phyloP scores from a whole-genome alignment of 1,140 invertebrate genomes.

The Ptiloglossa arizonensis region DNA sequence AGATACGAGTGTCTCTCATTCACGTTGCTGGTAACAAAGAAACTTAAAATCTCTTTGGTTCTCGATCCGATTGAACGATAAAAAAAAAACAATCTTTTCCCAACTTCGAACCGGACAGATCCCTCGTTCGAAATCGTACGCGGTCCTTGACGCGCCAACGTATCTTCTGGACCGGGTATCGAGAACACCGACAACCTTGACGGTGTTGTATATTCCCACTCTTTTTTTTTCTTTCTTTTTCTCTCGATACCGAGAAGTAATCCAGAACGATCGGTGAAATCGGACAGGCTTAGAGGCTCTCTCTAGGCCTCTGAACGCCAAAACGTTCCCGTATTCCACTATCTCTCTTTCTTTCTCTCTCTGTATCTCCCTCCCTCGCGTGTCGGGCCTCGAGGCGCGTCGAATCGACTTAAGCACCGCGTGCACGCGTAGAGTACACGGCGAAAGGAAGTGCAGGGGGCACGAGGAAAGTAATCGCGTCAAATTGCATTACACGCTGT shows the following conservation, averaged over 20 bases:
- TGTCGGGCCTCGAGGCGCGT: constrained; percentile 43
- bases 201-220: not conserved
- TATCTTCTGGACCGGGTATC: not conserved
- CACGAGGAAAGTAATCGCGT: constrained; percentile 59
- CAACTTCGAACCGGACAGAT: not conserved
- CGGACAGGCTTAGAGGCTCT: constrained; percentile 13
- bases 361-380: constrained; percentile 15
- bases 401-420: constrained; percentile 41
- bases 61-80: no score
- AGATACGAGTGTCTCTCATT: no score
- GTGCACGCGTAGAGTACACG: constrained; percentile 2
- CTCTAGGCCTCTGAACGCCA: not conserved
- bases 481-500: constrained; percentile 55
- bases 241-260: not conserved
- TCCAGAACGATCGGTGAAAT: constrained; percentile 42
- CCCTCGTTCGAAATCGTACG: constrained; percentile 6
- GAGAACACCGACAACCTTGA: constrained; percentile 2
- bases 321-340: not conserved
- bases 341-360: not conserved
- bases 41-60: no score
- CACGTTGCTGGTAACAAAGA: no score
- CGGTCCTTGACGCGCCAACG: constrained; percentile 16
- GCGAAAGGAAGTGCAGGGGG: not conserved
- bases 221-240: not conserved
- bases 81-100: no score